Percentiles rank a stretch among this genome's conserved stretches.
These are phyloP conservation scores for Nesometra sesokonis DNA, from an alignment of 35 echinoderm and acorn worm genomes.

Conservation along the genomic window DNA sequence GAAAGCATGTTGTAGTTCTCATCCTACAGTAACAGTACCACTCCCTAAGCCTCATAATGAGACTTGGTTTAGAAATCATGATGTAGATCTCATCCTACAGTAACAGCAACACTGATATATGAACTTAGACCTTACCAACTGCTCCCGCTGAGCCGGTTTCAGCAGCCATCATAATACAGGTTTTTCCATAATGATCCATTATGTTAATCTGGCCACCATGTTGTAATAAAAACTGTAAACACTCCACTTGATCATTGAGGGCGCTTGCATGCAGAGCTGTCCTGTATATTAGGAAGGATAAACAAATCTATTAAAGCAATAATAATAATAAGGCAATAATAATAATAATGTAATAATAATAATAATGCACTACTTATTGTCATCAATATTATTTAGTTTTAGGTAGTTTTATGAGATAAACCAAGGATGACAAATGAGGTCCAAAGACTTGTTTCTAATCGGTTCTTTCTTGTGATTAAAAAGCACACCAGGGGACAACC, in stretches of 20 bases:
- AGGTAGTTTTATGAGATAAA: too few species aligned
- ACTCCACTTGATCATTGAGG: constrained; percentile 94
- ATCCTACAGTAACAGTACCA: too few species aligned
- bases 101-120: too few species aligned
- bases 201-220: constrained; percentile 85
- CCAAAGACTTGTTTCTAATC: too few species aligned
- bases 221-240: constrained; percentile 75
- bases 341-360: too few species aligned
- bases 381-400: too few species aligned
- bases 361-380: background rate
- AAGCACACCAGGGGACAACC: too few species aligned
- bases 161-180: constrained; percentile 89
- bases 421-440: too few species aligned
- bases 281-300: constrained; percentile 16
- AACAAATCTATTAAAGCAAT: background rate
- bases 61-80: too few species aligned
- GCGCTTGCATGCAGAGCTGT: constrained; percentile 83
- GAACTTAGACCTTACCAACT: constrained; percentile 45
- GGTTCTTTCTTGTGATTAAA: too few species aligned
- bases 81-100: background rate
- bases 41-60: too few species aligned
- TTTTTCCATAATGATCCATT: constrained; percentile 69
- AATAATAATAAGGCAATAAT: background rate
- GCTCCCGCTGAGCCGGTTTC: constrained; percentile 94
- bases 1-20: too few species aligned